Conservation (phyloP, 1,140 invertebrate species). For the Colletes gigas region DNA sequence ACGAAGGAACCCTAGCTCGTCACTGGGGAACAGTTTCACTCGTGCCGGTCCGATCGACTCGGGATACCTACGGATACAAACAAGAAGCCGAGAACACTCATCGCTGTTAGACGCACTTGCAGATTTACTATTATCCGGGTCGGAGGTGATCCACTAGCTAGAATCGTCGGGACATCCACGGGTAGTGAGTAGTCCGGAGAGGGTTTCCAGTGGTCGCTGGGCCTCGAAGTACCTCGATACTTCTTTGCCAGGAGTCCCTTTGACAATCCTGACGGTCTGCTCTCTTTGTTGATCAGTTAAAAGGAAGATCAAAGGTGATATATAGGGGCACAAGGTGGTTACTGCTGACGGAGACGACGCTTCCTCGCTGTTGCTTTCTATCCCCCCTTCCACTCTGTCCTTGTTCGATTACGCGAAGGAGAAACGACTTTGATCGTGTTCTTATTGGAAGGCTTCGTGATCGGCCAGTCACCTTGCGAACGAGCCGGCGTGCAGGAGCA, state of each 20-base stretch:
- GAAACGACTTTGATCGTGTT: slow-evolving; percentile 38
- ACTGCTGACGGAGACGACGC: neutral
- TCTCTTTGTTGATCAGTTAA: slow-evolving; percentile 2
- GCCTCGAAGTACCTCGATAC: neutral
- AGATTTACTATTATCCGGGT: neutral
- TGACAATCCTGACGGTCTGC: neutral
- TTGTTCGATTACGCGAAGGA: slow-evolving; percentile 34
- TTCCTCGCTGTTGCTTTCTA: neutral
- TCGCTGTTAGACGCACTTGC: slow-evolving; percentile 2
- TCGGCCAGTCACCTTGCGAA: slow-evolving; percentile 77
- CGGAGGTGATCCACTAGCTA: neutral
- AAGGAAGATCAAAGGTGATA: slow-evolving; percentile 29
- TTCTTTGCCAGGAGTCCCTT: neutral
- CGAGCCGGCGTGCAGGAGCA: slow-evolving; percentile 73
- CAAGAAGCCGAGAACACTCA: slow-evolving; percentile 1
- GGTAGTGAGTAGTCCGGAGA: neutral
- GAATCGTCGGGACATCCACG: neutral
- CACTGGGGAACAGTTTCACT: slow-evolving; percentile 7
- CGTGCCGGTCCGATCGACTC: neutral
- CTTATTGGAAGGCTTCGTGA: slow-evolving; percentile 48
- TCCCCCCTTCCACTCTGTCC: neutral
- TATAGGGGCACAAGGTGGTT: slow-evolving; percentile 9
- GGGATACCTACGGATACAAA: slow-evolving; percentile 17
- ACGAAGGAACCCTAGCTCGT: neutral
- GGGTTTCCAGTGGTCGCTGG: neutral